Percentiles rank a stretch among this genome's conserved stretches.
These are phyloP conservation scores for Mesoclemmys tuberculata DNA, from an alignment of 2,113 vertebrate species.

Conservation along the genomic window DNA sequence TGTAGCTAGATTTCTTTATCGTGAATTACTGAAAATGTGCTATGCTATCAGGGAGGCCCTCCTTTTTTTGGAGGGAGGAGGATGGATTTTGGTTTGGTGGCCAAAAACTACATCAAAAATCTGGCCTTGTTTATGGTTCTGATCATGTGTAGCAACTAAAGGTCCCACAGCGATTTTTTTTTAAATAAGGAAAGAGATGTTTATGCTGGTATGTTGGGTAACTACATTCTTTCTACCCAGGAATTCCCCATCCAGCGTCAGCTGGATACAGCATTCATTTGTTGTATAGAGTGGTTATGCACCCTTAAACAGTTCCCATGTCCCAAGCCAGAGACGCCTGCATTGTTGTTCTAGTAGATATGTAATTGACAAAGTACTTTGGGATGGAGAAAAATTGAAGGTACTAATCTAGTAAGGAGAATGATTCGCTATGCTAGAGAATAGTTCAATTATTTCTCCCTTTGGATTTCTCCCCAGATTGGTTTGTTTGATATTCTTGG, in stretches of 20 bases:
- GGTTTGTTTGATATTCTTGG: background rate
- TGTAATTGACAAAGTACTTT: background rate
- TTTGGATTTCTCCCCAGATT: background rate
- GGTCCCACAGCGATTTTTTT: accelerated
- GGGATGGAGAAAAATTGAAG: background rate
- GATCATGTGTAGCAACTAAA: accelerated
- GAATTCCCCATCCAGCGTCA: background rate
- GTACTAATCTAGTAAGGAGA: background rate
- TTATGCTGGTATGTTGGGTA: background rate
- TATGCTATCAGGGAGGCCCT: background rate
- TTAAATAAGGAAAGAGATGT: accelerated
- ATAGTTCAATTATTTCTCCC: background rate
- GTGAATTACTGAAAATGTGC: background rate
- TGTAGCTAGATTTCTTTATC: background rate
- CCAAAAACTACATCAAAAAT: accelerated
- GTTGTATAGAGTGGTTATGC: background rate
- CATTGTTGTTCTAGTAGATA: background rate
- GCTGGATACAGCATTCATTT: background rate
- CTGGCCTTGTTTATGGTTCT: accelerated
- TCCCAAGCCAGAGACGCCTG: background rate
- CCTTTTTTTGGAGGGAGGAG: background rate
- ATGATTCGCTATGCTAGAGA: accelerated
- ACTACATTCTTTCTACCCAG: background rate
- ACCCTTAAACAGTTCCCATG: background rate
- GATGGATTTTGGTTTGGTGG: background rate